Percentiles rank a stretch among this genome's conserved stretches.
These are phyloP conservation scores for Bettongia penicillata DNA, from an alignment of 2,113 vertebrate species.

Conservation along the genomic window DNA sequence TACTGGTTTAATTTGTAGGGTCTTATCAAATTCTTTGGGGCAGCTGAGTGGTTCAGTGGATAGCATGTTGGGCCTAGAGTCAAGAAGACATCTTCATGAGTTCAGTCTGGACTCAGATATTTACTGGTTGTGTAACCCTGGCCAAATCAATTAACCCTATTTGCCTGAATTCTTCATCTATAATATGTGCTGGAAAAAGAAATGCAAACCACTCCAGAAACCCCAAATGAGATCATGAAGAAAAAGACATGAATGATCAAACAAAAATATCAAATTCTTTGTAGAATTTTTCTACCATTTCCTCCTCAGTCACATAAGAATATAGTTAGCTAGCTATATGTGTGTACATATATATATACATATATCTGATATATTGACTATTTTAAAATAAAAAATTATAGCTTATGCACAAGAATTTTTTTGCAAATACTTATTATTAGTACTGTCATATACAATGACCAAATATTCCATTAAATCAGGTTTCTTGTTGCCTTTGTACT, in stretches of 20 bases:
- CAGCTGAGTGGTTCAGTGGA: not conserved
- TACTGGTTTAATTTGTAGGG: not conserved
- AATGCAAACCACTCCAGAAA: not conserved
- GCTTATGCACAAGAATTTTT: not conserved
- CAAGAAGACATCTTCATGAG: not conserved
- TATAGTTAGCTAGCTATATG: too few relatives aligned
- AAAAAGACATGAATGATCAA: not conserved
- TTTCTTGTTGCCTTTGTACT: not conserved
- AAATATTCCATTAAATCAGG: not conserved
- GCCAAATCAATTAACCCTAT: not conserved
- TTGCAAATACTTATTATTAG: not conserved
- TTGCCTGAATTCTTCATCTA: not conserved
- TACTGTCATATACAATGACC: not conserved
- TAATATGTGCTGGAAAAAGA: not conserved
- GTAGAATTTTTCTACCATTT: not conserved
- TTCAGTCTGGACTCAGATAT: not conserved
- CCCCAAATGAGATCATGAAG: not conserved
- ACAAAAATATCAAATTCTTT: not conserved
- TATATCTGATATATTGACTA: not conserved
- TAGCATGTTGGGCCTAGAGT: too few relatives aligned
- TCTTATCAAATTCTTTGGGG: not conserved
- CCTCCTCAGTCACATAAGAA: not conserved
- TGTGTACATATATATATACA: too few relatives aligned
- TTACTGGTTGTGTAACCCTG: not conserved
- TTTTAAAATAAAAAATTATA: not conserved